Conservation (phyloP, 2,797 vertebrate genomes). For the Enoplosus armatus region DNA sequence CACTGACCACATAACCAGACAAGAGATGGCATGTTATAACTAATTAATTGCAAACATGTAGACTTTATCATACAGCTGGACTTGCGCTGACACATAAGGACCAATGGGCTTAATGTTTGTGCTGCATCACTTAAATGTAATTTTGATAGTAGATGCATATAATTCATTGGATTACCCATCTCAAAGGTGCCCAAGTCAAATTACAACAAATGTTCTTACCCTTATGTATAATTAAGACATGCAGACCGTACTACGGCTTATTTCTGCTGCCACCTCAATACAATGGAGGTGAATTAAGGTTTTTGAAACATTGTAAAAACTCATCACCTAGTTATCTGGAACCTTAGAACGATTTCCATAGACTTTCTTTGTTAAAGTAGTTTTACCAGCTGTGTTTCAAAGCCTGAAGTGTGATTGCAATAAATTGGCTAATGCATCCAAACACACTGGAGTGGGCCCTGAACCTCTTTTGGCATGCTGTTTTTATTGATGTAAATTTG, state of each 20-base stretch:
- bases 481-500: not conserved
- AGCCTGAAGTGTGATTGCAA: not conserved
- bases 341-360: not conserved
- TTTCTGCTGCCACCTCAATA: not conserved
- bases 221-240: too few relatives aligned
- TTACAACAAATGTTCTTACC: too few relatives aligned
- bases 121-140: not conserved
- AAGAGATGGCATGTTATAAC: not conserved
- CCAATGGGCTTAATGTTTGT: not conserved
- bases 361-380: too few relatives aligned
- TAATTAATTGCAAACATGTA: not conserved
- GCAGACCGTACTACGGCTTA: not conserved
- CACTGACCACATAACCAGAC: constrained; percentile 75
- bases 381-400: not conserved
- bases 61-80: not conserved
- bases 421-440: constrained; percentile 9
- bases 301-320: not conserved
- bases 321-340: not conserved
- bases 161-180: not conserved
- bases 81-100: not conserved
- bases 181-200: not conserved
- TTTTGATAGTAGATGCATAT: not conserved
- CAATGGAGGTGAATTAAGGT: not conserved
- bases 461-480: not conserved
- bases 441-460: not conserved